A percentile compares a stretch with the other conserved stretches of the same genome.
These are phyloP conservation scores for Mimachlamys varia DNA, from an alignment of 2,888 invertebrate genomes.

Conservation along the genomic window DNA sequence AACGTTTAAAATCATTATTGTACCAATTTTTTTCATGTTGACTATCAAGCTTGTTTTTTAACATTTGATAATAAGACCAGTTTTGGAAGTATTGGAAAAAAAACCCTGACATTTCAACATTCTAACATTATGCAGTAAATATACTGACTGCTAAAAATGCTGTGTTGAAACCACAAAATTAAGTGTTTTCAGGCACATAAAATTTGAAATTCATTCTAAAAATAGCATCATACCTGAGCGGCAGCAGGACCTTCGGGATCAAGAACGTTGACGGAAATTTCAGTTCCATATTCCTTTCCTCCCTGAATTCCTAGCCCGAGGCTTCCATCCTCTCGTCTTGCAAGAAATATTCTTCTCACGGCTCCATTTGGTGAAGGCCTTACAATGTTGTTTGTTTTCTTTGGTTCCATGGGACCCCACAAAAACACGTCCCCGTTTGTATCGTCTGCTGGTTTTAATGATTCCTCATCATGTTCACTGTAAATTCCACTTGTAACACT, in stretches of 20 bases:
- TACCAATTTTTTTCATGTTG: too few species aligned
- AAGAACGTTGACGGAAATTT: constrained; percentile 67
- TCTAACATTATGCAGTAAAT: too few species aligned
- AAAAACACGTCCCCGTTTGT: constrained; percentile 56
- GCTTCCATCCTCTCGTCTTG: constrained; percentile 68
- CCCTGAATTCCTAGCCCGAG: constrained; percentile 72
- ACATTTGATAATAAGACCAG: too few species aligned
- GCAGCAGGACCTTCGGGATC: constrained; percentile 71
- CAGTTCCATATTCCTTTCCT: constrained; percentile 71
- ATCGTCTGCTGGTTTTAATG: constrained; percentile 50
- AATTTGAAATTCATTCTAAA: neutral
- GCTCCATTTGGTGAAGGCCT: constrained; percentile 28
- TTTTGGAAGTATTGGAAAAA: too few species aligned
- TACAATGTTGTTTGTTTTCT: constrained; percentile 42
- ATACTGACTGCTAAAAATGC: too few species aligned
- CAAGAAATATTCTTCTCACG: constrained; percentile 61
- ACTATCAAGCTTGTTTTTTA: too few species aligned
- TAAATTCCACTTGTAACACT: constrained; percentile 69
- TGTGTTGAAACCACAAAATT: too few species aligned
- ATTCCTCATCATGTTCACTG: constrained; percentile 58
- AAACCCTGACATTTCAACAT: too few species aligned
- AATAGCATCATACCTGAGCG: constrained; percentile 62
- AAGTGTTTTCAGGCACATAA: too few species aligned
- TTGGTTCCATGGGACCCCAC: constrained; percentile 49
- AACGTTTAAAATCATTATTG: too few species aligned